These are phyloP conservation scores for Gambusia yucatana DNA, from an alignment of 2,797 vertebrate species.

Conservation along the genomic window DNA sequence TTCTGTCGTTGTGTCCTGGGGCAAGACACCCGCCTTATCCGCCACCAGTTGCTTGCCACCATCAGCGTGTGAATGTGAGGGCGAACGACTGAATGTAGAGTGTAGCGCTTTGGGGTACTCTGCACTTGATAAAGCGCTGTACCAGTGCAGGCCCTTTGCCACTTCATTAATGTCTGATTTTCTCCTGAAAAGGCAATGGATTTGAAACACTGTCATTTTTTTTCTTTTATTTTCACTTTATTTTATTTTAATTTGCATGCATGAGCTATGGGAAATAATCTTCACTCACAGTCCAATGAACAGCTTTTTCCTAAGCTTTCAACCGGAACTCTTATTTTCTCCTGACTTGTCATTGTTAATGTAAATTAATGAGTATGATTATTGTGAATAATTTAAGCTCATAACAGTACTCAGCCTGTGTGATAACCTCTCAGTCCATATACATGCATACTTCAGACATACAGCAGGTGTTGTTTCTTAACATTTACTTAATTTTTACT, in stretches of 20 bases:
- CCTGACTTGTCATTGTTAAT: conserved; percentile 1
- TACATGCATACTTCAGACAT: not conserved
- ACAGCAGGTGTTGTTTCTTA: not conserved
- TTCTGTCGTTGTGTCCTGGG: no score
- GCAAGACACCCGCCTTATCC: no score
- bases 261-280: not conserved
- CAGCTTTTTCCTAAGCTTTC: conserved; percentile 2
- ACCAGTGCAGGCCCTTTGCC: no score
- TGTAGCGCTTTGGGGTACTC: no score
- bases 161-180: no score
- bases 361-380: conserved; percentile 2
- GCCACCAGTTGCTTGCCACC: no score
- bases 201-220: not conserved
- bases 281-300: conserved; percentile 1
- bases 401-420: not conserved
- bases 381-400: conserved; percentile 11
- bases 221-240: not conserved
- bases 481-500: not conserved
- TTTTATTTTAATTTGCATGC: conserved; percentile 3
- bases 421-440: not conserved
- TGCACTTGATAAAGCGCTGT: no score
- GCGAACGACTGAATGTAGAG: no score
- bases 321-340: not conserved
- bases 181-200: not conserved
- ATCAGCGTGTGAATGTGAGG: no score